Conservation (phyloP, 2,888 invertebrate species). For the Watsonalla binaria region DNA sequence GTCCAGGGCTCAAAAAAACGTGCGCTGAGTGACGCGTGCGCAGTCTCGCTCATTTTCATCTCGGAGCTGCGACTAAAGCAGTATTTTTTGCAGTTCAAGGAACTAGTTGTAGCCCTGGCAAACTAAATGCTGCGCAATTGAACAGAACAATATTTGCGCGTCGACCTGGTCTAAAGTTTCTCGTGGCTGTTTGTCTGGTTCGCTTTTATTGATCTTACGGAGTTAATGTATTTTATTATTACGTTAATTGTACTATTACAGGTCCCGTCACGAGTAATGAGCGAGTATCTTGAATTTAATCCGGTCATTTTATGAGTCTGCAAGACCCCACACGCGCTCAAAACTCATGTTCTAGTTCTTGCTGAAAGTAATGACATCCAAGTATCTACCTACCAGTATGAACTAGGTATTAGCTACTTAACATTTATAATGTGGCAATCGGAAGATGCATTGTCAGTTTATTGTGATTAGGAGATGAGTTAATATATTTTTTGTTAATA, state of each 20-base stretch:
- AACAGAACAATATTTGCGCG: neutral
- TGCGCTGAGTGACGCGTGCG: constrained; percentile 25
- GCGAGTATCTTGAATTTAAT: too few species aligned
- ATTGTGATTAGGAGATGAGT: too few species aligned
- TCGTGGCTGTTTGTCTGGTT: neutral
- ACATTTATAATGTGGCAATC: too few species aligned
- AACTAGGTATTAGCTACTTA: too few species aligned
- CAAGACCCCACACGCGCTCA: too few species aligned
- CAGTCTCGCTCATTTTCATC: constrained; percentile 34
- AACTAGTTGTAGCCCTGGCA: constrained; percentile 26
- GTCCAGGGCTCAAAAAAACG: constrained; percentile 41
- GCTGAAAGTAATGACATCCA: too few species aligned
- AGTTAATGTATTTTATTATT: neutral
- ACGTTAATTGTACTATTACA: neutral
- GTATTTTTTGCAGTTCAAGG: constrained; percentile 25
- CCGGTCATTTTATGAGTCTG: too few species aligned
- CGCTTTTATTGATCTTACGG: neutral
- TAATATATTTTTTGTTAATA: neutral
- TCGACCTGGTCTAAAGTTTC: neutral
- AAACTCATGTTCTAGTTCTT: too few species aligned
- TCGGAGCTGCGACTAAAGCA: constrained; percentile 24
- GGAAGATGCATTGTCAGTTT: too few species aligned
- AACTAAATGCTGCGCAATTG: constrained; percentile 28
- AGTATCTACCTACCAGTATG: too few species aligned
- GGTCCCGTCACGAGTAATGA: neutral